Conservation (phyloP, 2,113 vertebrate genomes). For the Corythaixoides concolor region DNA sequence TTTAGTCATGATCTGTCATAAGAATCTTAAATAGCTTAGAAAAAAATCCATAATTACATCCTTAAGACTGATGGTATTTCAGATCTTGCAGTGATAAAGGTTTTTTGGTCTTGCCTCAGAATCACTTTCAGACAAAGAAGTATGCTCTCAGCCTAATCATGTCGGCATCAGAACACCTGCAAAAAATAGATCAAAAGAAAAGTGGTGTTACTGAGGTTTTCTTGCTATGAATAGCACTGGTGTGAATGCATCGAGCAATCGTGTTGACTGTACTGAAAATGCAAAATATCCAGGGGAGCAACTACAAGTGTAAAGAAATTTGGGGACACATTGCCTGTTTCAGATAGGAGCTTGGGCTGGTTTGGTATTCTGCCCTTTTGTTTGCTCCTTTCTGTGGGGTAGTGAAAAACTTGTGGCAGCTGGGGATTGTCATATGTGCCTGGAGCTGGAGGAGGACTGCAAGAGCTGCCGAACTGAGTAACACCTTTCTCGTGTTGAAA, state of each 20-base stretch:
- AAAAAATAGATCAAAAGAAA: constrained; percentile 68
- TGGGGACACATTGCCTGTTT: background rate
- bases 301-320: background rate
- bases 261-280: constrained; percentile 10
- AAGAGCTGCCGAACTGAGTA: background rate
- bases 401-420: background rate
- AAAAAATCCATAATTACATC: background rate
- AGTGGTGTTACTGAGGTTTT: constrained; percentile 23
- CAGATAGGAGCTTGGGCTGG: background rate
- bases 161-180: constrained; percentile 47
- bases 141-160: constrained; percentile 23
- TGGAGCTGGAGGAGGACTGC: background rate
- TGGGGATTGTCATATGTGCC: background rate
- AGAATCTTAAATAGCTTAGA: constrained; percentile 17
- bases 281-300: background rate
- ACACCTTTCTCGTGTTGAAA: background rate
- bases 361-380: background rate
- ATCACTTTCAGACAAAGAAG: constrained; percentile 34
- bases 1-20: constrained; percentile 17
- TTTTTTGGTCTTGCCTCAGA: constrained; percentile 25
- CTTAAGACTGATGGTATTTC: background rate
- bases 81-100: constrained; percentile 18
- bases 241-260: constrained; percentile 13
- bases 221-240: constrained; percentile 43
- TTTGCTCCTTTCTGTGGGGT: background rate